These are phyloP conservation scores for Lota lota DNA, from an alignment of 2,113 vertebrate genomes.

Conservation along the genomic window DNA sequence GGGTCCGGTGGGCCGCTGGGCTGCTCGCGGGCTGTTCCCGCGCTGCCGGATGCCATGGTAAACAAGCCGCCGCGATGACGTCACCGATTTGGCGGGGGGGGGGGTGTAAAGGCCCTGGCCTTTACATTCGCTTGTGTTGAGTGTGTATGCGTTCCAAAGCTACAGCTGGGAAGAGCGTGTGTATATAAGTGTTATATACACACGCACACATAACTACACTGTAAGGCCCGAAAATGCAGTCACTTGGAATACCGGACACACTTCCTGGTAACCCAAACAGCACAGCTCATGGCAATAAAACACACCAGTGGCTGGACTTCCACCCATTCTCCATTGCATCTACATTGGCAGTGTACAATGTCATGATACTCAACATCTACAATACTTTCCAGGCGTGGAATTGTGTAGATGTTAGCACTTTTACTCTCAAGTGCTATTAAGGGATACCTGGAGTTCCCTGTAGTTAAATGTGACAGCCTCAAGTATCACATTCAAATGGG, in stretches of 20 bases:
- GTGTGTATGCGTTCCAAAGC: slow-evolving; percentile 24
- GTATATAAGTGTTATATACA: background rate
- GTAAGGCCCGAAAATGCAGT: background rate
- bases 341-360: background rate
- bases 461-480: slow-evolving; percentile 59
- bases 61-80: slow-evolving; percentile 49
- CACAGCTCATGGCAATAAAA: background rate
- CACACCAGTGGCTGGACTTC: background rate
- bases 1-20: slow-evolving; percentile 66
- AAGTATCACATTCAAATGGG: slow-evolving; percentile 65
- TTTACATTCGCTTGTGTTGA: slow-evolving; percentile 25
- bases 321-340: background rate
- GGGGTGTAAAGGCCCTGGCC: slow-evolving; percentile 1
- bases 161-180: background rate
- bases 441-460: slow-evolving; percentile 39
- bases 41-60: slow-evolving; percentile 57
- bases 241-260: background rate
- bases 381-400: slow-evolving; percentile 7
- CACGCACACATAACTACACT: background rate
- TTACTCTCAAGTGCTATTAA: slow-evolving; percentile 26
- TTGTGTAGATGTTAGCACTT: slow-evolving; percentile 36
- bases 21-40: slow-evolving; percentile 60
- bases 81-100: slow-evolving; percentile 36
- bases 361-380: slow-evolving; percentile 2
- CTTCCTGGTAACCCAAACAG: background rate